Evolutionary conservation across 2,888 invertebrate genomes (phyloP).

Genomic region (Eupithecia abbreviata): DNA sequence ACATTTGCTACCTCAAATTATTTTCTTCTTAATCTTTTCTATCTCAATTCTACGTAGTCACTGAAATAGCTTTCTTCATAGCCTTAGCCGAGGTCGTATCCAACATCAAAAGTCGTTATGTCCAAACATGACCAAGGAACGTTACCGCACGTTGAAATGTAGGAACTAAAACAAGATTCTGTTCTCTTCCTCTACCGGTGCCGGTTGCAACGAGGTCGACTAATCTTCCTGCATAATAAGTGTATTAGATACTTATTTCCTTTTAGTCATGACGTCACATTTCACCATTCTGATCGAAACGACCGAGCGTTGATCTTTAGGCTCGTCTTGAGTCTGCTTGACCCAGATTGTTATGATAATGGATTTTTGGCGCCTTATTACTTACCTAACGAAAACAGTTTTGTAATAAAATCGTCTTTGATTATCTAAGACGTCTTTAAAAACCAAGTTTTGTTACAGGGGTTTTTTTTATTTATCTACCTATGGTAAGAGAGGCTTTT

Average conservation of each 20-base stretch:
- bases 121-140: slow-evolving; percentile 35
- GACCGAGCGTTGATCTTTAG: slow-evolving; percentile 14
- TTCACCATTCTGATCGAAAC: background rate
- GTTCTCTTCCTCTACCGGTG: slow-evolving; percentile 63
- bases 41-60: background rate
- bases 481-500: background rate
- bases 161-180: slow-evolving; percentile 56
- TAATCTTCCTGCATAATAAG: slow-evolving; percentile 57
- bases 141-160: slow-evolving; percentile 50
- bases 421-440: background rate
- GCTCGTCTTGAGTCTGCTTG: slow-evolving; percentile 9
- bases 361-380: slow-evolving; percentile 1
- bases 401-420: background rate
- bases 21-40: too few relatives aligned
- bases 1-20: background rate
- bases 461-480: background rate
- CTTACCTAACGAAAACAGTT: background rate
- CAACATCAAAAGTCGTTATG: slow-evolving; percentile 29
- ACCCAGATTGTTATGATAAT: slow-evolving; percentile 16
- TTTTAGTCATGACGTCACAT: slow-evolving; percentile 42
- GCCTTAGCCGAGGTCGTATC: background rate
- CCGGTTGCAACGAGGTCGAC: slow-evolving; percentile 56
- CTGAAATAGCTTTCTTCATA: background rate
- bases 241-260: slow-evolving; percentile 44
- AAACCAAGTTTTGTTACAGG: background rate